Percentiles rank a stretch among this genome's conserved stretches.
Conservation (phyloP, 2,113 vertebrate genomes). For the Tenebrosternarchus preto region DNA sequence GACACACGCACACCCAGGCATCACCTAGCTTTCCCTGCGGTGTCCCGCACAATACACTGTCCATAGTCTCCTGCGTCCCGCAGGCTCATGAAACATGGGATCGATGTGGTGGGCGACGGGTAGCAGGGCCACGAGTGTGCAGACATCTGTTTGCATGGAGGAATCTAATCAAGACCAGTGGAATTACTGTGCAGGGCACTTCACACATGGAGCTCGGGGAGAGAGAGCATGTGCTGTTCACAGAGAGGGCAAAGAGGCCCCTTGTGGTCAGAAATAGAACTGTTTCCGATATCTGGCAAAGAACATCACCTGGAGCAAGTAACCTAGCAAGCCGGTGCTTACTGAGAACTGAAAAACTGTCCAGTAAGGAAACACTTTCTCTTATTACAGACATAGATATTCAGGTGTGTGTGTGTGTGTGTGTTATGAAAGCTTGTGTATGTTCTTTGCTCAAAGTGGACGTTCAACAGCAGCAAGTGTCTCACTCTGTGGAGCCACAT, state of each 20-base stretch:
- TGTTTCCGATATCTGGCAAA: constrained; percentile 26
- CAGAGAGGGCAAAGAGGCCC: constrained; percentile 49
- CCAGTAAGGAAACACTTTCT: neutral
- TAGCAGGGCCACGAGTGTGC: constrained; percentile 37
- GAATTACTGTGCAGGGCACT: constrained; percentile 43
- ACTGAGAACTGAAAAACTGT: neutral
- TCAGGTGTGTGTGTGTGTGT: neutral
- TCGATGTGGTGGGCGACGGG: constrained; percentile 24
- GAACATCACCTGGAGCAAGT: neutral
- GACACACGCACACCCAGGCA: constrained; percentile 14
- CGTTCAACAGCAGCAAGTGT: constrained; percentile 21
- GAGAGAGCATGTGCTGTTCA: neutral
- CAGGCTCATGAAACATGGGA: constrained; percentile 41
- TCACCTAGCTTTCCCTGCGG: constrained; percentile 39
- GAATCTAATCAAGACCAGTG: constrained; percentile 47
- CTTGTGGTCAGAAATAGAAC: constrained; percentile 60
- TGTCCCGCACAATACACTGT: constrained; percentile 35
- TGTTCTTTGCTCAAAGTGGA: neutral
- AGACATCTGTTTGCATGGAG: constrained; percentile 55
- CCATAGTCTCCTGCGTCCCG: constrained; percentile 42
- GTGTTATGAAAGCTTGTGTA: too few species aligned
- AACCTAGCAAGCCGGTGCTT: neutral
- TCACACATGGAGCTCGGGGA: constrained; percentile 22
- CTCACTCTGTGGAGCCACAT: constrained; percentile 35
- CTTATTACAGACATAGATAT: neutral